A percentile compares a stretch with the other conserved stretches of the same genome.
phyloP scores from a whole-genome alignment of 2,888 invertebrate species.

The Stomorhina lunata region DNA sequence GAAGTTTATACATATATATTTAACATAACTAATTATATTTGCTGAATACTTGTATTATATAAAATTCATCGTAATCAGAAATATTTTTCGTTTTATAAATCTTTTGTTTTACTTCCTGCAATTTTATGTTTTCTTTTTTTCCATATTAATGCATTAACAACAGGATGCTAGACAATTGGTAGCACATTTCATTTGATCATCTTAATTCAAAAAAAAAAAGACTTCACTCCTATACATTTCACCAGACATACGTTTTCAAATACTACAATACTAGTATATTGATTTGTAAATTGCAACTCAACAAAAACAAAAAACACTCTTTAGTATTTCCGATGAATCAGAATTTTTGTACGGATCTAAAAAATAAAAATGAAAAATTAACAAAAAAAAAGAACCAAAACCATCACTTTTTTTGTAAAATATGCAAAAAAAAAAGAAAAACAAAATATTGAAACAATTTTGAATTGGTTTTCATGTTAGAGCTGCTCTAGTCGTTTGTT shows the following conservation, averaged over 20 bases:
- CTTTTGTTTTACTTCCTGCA: conserved; percentile 13
- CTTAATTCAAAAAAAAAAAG: background rate
- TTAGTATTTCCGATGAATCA: conserved; percentile 53
- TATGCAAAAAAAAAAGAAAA: no score
- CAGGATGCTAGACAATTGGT: conserved; percentile 51
- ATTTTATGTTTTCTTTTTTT: background rate
- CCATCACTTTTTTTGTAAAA: background rate
- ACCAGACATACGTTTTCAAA: background rate
- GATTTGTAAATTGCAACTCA: conserved; percentile 57
- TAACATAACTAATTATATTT: no score
- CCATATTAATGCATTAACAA: background rate
- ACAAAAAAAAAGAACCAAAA: no score
- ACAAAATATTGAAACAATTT: background rate
- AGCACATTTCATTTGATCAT: conserved; percentile 34
- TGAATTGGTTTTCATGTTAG: background rate
- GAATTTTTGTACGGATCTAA: background rate
- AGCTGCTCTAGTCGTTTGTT: background rate
- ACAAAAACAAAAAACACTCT: conserved; percentile 62
- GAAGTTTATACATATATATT: no score
- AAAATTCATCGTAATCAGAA: no score
- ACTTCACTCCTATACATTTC: background rate
- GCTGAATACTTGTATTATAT: no score
- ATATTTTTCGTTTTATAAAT: no score
- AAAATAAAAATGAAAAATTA: conserved; percentile 9
- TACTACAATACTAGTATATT: conserved; percentile 1